Evolutionary conservation across 2,888 invertebrate species (phyloP).

Genomic region (Gastrophysa polygoni): DNA sequence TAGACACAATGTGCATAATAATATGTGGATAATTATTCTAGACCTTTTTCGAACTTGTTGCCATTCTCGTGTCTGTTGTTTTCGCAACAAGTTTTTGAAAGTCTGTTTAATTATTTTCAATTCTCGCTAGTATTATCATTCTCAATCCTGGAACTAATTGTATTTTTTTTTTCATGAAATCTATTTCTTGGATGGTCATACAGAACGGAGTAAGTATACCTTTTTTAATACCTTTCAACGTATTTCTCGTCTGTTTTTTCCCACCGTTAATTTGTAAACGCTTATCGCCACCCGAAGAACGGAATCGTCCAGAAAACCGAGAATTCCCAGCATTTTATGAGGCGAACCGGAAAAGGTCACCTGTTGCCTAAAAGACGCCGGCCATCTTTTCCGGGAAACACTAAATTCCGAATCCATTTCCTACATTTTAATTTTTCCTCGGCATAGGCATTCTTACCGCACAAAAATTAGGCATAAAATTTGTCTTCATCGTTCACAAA

Average conservation of each 20-base stretch:
- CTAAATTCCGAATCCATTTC: constrained; percentile 20
- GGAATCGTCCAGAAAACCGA: not conserved
- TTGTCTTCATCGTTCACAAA: constrained; percentile 30
- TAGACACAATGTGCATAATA: too few species aligned
- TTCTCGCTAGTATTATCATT: constrained; percentile 12
- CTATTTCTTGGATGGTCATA: constrained; percentile 45
- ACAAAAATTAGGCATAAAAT: constrained; percentile 33
- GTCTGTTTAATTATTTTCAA: too few species aligned
- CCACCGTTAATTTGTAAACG: not conserved
- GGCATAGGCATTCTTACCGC: constrained; percentile 14
- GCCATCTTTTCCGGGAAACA: constrained; percentile 20
- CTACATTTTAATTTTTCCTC: constrained; percentile 11
- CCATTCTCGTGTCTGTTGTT: too few species aligned
- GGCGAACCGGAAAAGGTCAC: constrained; percentile 20
- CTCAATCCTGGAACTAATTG: constrained; percentile 37
- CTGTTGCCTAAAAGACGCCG: constrained; percentile 19
- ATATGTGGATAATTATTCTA: too few species aligned
- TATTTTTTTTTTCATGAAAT: constrained; percentile 62
- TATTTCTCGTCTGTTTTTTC: not conserved
- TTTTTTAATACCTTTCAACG: not conserved
- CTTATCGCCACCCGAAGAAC: not conserved
- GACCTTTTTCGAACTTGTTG: too few species aligned
- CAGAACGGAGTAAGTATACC: constrained; percentile 65
- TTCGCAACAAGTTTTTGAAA: too few species aligned
- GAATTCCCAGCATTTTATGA: constrained; percentile 13